phyloP scores from a whole-genome alignment of 2,113 vertebrate genomes.

The Cricetomys ansorgei region DNA sequence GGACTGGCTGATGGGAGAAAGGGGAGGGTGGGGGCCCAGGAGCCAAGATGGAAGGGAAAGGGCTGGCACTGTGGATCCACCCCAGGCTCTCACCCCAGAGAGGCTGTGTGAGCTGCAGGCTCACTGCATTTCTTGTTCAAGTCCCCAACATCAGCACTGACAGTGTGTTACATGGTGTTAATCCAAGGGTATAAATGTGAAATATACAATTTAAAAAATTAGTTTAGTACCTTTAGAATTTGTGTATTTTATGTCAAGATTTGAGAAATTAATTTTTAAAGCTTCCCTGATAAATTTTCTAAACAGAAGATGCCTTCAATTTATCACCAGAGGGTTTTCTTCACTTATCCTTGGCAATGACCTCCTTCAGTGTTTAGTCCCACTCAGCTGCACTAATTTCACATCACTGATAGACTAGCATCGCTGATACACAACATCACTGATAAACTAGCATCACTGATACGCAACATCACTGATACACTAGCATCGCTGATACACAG shows the following conservation, averaged over 20 bases:
- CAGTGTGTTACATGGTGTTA: neutral
- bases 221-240: neutral
- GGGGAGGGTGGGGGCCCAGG: neutral
- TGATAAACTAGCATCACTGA: too few species aligned
- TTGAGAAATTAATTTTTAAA: neutral
- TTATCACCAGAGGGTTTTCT: neutral
- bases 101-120: neutral
- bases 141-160: accelerated
- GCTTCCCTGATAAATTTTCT: neutral
- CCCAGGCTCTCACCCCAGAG: neutral
- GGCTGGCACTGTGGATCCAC: neutral
- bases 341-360: neutral
- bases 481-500: too few species aligned
- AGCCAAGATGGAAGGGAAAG: neutral
- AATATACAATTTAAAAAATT: neutral
- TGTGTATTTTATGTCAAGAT: neutral
- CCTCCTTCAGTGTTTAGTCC: neutral
- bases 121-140: neutral
- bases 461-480: too few species aligned
- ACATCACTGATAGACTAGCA: neutral
- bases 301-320: neutral
- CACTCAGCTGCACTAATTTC: neutral
- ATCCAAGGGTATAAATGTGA: neutral
- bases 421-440: too few species aligned
- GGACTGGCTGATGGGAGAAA: conserved; percentile 39